Conservation (phyloP, 2,113 vertebrate genomes). For the Catagonus wagneri region DNA sequence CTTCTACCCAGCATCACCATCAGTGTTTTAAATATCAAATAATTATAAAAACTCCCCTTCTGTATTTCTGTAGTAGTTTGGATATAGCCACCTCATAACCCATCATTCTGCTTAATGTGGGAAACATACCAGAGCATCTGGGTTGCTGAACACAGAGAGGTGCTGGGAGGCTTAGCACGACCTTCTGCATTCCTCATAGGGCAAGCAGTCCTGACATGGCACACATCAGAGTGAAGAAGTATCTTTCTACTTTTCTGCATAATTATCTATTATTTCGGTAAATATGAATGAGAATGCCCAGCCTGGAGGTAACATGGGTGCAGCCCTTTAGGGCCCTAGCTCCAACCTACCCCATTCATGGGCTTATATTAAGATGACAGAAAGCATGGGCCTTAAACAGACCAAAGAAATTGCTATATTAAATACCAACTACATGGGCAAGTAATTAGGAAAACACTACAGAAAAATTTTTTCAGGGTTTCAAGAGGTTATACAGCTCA, state of each 20-base stretch:
- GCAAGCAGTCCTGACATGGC: background rate
- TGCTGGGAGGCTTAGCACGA: background rate
- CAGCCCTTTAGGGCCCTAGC: constrained; percentile 95
- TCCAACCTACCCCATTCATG: constrained; percentile 95
- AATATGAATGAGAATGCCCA: constrained; percentile 85
- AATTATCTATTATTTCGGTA: constrained; percentile 92
- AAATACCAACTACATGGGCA: constrained; percentile 96
- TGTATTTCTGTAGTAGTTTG: background rate
- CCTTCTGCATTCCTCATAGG: background rate
- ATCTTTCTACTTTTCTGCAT: constrained; percentile 92
- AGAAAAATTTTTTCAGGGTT: constrained; percentile 93
- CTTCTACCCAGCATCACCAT: background rate
- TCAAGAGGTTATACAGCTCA: constrained; percentile 93
- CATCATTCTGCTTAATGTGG: background rate
- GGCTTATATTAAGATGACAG: constrained; percentile 96
- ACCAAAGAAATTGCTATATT: constrained; percentile 94
- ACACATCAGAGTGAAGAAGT: constrained; percentile 86
- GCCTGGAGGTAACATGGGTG: constrained; percentile 92
- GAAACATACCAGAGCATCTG: background rate
- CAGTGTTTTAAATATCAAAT: background rate
- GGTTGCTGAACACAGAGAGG: background rate
- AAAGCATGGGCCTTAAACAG: constrained; percentile 91
- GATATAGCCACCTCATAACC: background rate
- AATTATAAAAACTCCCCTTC: background rate
- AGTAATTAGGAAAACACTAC: constrained; percentile 93